Evolutionary conservation across 2,888 invertebrate genomes (phyloP).

Genomic region (Zhuqinia jingwanae): DNA sequence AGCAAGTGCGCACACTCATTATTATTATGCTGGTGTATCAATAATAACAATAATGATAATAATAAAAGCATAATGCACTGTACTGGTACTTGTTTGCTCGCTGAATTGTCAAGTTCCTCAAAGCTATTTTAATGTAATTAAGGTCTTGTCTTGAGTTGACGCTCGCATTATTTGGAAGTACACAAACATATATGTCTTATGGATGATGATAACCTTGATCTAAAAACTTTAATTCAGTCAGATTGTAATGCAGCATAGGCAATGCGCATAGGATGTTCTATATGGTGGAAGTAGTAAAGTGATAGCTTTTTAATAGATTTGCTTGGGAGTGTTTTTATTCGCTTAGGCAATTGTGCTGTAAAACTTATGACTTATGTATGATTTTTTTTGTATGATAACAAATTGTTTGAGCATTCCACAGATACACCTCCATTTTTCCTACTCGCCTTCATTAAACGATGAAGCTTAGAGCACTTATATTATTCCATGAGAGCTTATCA

Average conservation of each 20-base stretch:
- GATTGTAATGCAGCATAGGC: too few relatives aligned
- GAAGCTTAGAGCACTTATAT: neutral
- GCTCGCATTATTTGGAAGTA: neutral
- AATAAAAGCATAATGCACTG: neutral
- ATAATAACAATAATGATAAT: too few relatives aligned
- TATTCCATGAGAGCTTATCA: neutral
- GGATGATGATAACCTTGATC: constrained; percentile 45
- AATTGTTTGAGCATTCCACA: neutral
- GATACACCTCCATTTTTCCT: neutral
- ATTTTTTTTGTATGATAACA: neutral
- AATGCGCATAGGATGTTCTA: neutral
- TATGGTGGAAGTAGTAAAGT: constrained; percentile 13
- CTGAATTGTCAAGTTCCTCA: constrained; percentile 42
- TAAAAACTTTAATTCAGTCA: constrained; percentile 43
- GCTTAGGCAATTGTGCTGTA: neutral
- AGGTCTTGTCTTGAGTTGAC: constrained; percentile 26
- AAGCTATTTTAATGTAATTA: constrained; percentile 62
- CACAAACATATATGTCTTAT: neutral
- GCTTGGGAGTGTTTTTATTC: neutral
- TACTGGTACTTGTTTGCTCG: neutral
- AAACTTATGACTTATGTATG: constrained; percentile 6
- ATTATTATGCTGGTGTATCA: neutral
- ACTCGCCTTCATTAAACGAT: constrained; percentile 2
- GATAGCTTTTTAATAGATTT: neutral
- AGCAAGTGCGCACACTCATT: neutral